Base-by-base conservation (phyloP, 2,888 invertebrate species). In the Eledona agricola region DNA sequence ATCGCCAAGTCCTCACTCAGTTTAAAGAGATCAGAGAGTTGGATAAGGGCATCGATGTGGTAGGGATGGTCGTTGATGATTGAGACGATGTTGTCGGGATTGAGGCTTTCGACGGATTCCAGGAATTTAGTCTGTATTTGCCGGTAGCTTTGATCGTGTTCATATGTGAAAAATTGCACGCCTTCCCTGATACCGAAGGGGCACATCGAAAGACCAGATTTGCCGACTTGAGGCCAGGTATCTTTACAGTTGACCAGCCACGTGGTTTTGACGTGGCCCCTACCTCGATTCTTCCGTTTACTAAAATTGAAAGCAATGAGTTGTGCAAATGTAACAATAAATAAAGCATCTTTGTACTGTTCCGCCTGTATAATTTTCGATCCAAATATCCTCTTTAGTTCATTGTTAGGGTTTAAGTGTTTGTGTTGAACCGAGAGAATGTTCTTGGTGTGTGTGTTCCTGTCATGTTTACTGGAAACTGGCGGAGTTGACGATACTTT, bases 381-480 rank as follows among this genome's bases (percentile, higher is more conserved):
- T 11, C 92, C 91, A 79, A 92, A 92, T 67, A 90, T 89, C 67
- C 85, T 82, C 55, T 88, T 87, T 71, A 92, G 79, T 77, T 92
- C 92, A 77, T 89, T 89, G 59, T 88, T 87, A 5, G 89, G 85
- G 78, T 90, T 90, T 11, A 92, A 77, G 72, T 88, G 81, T 68
- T 87, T 87, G 57, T 83, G 80, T 57, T 89, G 87, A 13, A 89
- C 81, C 35, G 76, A 78, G 4, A 90, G 76, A 19, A 87, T 73
- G 26, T 81, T 77, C 61, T 82, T 80, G 40, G 57, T 62, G 19
- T 68, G 62, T 23, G 56, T 38, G 31, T 60, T 58, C 54, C 68
- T 70, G 11, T 74, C 76, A 22, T 69, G 62, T 51, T 65, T 68
- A 23, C 38, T 67, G 22, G 25, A 28, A 20, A 55, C 40, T 10